A percentile compares a stretch with the other conserved stretches of the same genome.
These are phyloP conservation scores for Danionella dracula DNA, from an alignment of 2,797 vertebrate species.

Conservation along the genomic window DNA sequence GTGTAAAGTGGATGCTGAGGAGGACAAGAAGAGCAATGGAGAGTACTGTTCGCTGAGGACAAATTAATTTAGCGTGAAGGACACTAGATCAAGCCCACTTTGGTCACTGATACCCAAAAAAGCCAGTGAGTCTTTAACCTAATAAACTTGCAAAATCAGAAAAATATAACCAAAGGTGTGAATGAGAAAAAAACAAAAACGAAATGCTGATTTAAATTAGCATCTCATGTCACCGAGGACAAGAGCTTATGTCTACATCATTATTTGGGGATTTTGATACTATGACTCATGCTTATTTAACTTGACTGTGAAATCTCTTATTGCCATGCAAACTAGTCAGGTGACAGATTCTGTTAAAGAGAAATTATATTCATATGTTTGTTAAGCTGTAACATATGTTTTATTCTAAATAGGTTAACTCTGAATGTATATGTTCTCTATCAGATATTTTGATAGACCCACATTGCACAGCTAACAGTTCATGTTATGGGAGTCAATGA, in stretches of 20 bases:
- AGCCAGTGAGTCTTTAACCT: not conserved
- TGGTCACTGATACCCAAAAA: not conserved
- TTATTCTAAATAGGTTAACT: no score
- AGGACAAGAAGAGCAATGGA: not conserved
- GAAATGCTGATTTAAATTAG: not conserved
- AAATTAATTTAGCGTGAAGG: constrained; percentile 16
- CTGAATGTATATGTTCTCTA: no score
- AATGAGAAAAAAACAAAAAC: not conserved
- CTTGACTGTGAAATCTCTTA: not conserved
- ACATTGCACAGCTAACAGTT: no score
- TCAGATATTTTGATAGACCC: no score
- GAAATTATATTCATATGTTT: no score
- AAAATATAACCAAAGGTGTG: not conserved
- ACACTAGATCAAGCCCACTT: not conserved
- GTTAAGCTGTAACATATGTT: no score
- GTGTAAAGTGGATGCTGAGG: not conserved
- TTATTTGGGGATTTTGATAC: constrained; percentile 25
- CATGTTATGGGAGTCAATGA: no score
- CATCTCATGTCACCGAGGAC: not conserved
- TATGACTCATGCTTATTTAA: constrained; percentile 8
- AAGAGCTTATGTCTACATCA: constrained; percentile 6
- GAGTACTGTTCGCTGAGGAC: not conserved
- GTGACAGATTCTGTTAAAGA: not conserved
- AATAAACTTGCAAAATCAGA: not conserved
- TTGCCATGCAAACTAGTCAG: not conserved